Evolutionary conservation across 2,113 vertebrate species (phyloP), one percentile per base, ranked within the genome.

Genomic region (Ptilorrhoa leucosticta): DNA sequence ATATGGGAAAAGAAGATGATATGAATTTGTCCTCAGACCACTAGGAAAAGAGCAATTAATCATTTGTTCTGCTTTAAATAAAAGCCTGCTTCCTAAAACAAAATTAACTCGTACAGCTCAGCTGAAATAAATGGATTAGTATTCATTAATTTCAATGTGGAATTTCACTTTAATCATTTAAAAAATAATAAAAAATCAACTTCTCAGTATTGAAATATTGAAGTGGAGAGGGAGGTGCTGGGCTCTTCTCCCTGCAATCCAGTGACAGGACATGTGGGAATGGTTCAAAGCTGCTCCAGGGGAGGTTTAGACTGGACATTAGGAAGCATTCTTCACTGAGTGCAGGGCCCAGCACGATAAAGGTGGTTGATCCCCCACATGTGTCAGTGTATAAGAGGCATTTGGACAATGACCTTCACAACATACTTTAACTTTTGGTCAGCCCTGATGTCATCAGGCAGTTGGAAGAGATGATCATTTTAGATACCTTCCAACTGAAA

Each of bases 31-130:
- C 70, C 65, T 65, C 44, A 84, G 19, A 79, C 79, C 56, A 66
- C 75, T 47, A 79, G 12, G 44, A 85, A 84, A 91, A 82, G 70
- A 82, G 53, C 47, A 90, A 92, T 73, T 56, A 73, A 95, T 82
- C 40, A 64, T 69, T 85, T 77, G 13, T 45, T 87, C 83, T 78
- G 42, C 42, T 70, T 94, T 91, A 87, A 95, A 83, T 72, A 77
- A 77, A 89, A 69, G 13, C 17, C 40, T 60, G 35, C 35, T 84
- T 89, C 77, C 73, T 84, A 64, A 93, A 93, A 21, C 2, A 0
- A 21, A 75, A 87, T 47, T 3, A 66, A 85, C 76, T 75, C 56
- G 31, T 82, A 79, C 28, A 94, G 26, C 26, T 92, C 40, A 76
- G 47, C 48, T 80, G 57, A 87, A 93, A 75, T 30, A 93, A 87